Percentiles rank a stretch among this genome's conserved stretches.
These are phyloP conservation scores for Caloenas nicobarica DNA, from an alignment of 2,113 vertebrate genomes.

Conservation along the genomic window DNA sequence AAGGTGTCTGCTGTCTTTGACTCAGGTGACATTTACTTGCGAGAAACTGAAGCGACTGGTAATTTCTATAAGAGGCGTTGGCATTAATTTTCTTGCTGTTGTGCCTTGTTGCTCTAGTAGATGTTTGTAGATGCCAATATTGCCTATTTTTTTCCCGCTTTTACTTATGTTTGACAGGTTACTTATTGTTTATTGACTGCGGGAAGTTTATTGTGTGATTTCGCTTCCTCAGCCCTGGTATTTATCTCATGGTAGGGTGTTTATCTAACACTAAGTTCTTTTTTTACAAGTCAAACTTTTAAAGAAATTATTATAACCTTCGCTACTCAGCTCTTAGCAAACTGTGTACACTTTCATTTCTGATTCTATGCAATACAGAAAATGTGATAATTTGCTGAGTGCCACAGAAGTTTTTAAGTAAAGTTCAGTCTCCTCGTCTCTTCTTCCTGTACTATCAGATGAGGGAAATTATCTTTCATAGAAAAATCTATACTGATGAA, in stretches of 20 bases:
- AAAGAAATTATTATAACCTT: neutral
- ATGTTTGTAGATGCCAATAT: neutral
- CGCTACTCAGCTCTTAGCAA: neutral
- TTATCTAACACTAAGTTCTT: neutral
- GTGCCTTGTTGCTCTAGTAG: neutral
- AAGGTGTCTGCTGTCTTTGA: neutral
- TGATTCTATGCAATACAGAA: neutral
- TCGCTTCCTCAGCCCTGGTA: neutral
- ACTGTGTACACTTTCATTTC: neutral
- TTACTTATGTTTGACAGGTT: neutral
- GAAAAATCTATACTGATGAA: neutral
- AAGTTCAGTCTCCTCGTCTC: neutral
- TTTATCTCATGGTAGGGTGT: neutral
- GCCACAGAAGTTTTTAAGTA: neutral
- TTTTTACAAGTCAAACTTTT: neutral
- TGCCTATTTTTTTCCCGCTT: neutral
- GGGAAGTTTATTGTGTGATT: neutral
- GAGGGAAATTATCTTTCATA: neutral
- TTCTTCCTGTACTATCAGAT: neutral
- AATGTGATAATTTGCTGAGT: neutral
- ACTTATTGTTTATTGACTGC: neutral
- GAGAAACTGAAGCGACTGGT: neutral
- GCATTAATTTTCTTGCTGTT: constrained; percentile 6
- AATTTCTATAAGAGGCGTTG: neutral
- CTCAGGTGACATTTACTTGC: neutral